phyloP scores from a whole-genome alignment of 2,113 vertebrate species.

The Cacatua alba region DNA sequence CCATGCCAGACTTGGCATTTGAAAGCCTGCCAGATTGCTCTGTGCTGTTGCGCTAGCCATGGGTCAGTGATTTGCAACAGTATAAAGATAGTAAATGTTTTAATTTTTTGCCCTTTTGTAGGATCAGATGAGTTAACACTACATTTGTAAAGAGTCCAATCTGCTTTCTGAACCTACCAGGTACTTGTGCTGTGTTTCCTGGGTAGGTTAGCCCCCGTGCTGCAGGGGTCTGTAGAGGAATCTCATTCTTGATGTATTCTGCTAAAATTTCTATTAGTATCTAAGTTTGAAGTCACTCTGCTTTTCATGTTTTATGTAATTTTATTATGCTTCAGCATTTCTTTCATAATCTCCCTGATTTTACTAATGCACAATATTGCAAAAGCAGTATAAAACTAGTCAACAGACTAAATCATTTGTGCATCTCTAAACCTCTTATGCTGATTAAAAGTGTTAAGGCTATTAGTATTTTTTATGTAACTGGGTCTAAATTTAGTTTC shows the following conservation, averaged over 20 bases:
- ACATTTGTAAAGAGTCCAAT: neutral
- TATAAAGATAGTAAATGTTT: neutral
- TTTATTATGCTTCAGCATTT: constrained; percentile 49
- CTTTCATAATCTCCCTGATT: constrained; percentile 66
- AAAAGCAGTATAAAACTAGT: constrained; percentile 69
- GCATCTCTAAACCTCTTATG: constrained; percentile 70
- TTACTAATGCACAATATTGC: constrained; percentile 72
- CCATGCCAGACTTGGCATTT: neutral
- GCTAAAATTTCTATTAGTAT: neutral
- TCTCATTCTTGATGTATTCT: neutral
- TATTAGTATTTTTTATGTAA: constrained; percentile 76
- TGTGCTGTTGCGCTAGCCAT: neutral
- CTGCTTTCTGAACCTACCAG: neutral
- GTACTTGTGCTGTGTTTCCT: neutral
- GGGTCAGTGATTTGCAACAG: neutral
- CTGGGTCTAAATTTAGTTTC: constrained; percentile 69
- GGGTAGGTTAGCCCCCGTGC: neutral
- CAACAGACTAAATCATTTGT: constrained; percentile 68
- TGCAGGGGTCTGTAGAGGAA: neutral
- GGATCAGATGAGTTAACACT: neutral
- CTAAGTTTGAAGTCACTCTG: neutral
- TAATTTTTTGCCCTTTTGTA: neutral
- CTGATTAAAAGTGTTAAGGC: constrained; percentile 73
- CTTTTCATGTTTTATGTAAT: constrained; percentile 56
- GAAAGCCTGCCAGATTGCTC: constrained; percentile 20